Percentiles rank a stretch among this genome's conserved stretches.
Evolutionary conservation across 2,797 vertebrate species (phyloP).

Genomic region (Oreortyx pictus): DNA sequence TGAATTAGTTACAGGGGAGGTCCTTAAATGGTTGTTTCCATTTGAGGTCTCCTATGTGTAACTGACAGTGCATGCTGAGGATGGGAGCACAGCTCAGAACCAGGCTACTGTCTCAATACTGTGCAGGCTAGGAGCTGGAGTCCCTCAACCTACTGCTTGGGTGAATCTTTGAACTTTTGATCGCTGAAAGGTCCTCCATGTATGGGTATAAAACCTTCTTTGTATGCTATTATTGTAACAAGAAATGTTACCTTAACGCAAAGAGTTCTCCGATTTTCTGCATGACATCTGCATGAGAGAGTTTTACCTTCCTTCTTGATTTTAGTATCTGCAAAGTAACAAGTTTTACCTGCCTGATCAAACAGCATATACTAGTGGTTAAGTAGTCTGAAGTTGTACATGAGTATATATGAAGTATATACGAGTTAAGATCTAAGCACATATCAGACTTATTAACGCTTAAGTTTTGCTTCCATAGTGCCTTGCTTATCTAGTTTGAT

Average conservation of each 20-base stretch:
- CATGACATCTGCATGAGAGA: constrained; percentile 96
- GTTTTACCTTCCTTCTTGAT: constrained; percentile 89
- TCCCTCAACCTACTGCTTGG: not conserved
- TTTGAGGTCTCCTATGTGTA: not conserved
- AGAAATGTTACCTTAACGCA: constrained; percentile 85
- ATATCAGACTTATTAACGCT: not conserved
- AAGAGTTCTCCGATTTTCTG: constrained; percentile 98
- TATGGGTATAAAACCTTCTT: not conserved
- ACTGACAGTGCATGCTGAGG: not conserved
- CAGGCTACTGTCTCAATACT: not conserved
- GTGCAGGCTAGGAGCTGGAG: not conserved
- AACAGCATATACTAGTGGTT: not conserved
- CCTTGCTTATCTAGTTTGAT: not conserved
- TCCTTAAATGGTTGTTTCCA: not conserved
- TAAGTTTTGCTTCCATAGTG: constrained; percentile 1
- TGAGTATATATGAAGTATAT: not conserved
- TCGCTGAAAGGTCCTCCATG: not conserved
- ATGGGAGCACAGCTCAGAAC: not conserved
- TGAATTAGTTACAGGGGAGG: not conserved
- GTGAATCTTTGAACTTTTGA: not conserved
- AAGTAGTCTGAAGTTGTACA: not conserved
- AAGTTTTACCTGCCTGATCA: not conserved
- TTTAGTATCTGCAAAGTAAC: constrained; percentile 87
- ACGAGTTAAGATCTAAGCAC: not conserved
- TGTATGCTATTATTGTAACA: not conserved